Evolutionary conservation across 2,888 invertebrate species (phyloP).

Genomic region (Noctua comes): DNA sequence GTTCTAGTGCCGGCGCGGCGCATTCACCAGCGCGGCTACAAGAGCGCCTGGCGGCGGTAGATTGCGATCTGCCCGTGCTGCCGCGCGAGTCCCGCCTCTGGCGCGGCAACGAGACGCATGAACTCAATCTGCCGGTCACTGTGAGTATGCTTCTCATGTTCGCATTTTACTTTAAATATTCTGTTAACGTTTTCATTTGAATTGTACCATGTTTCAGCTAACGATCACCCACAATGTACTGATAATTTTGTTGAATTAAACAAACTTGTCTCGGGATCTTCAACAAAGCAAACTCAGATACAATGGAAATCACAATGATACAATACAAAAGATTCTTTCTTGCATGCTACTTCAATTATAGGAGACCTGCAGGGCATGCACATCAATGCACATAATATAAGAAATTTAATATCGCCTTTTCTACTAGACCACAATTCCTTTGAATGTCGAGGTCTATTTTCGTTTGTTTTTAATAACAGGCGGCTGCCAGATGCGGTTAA

Average conservation of each 20-base stretch:
- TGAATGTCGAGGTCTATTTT: neutral
- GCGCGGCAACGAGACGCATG: slow-evolving; percentile 93
- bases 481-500: slow-evolving; percentile 5
- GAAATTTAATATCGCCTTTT: neutral
- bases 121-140: slow-evolving; percentile 92
- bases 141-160: slow-evolving; percentile 81
- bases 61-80: slow-evolving; percentile 92
- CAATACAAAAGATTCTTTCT: neutral
- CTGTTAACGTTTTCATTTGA: neutral
- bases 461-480: slow-evolving; percentile 9
- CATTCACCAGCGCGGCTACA: slow-evolving; percentile 89
- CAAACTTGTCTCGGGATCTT: neutral
- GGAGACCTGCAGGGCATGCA: neutral
- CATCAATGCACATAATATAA: slow-evolving; percentile 1
- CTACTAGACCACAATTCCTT: slow-evolving; percentile 2
- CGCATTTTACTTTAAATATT: slow-evolving; percentile 7
- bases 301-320: neutral
- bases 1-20: slow-evolving; percentile 77
- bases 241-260: neutral
- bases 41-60: slow-evolving; percentile 91
- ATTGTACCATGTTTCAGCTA: neutral
- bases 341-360: neutral
- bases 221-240: neutral
- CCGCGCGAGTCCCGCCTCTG: slow-evolving; percentile 92
- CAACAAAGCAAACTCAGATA: neutral